Percentiles rank a stretch among this genome's conserved stretches.
These are phyloP conservation scores for Crocidura indochinensis DNA, from an alignment of 2,797 vertebrate genomes.

Conservation along the genomic window DNA sequence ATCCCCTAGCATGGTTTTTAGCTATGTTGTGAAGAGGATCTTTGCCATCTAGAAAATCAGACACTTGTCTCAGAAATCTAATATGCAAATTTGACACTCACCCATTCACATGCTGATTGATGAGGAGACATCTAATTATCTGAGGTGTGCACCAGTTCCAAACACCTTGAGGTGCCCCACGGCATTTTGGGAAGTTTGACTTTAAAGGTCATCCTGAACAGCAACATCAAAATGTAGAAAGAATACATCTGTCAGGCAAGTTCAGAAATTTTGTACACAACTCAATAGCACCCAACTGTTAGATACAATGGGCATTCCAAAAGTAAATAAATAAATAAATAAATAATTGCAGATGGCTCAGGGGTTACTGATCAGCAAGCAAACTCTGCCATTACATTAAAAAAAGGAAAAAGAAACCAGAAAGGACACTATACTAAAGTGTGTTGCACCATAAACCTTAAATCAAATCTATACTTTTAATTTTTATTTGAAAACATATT, in stretches of 20 bases:
- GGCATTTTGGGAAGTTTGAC: neutral
- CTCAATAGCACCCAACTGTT: too few species aligned
- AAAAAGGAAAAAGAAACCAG: neutral
- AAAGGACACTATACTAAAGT: neutral
- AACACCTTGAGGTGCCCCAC: fast-evolving
- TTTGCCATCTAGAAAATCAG: neutral
- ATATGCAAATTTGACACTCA: neutral
- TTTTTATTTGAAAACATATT: neutral
- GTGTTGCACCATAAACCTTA: neutral
- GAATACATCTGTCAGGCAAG: neutral
- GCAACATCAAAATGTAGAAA: neutral
- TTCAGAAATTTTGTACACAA: neutral
- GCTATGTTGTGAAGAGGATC: too few species aligned
- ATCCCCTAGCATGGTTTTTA: neutral
- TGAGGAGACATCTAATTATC: fast-evolving
- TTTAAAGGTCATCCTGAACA: neutral
- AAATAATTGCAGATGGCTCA: neutral
- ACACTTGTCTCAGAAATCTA: neutral
- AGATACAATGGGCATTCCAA: neutral
- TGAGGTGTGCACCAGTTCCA: neutral
- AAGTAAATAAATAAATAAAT: neutral
- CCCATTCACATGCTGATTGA: fast-evolving
- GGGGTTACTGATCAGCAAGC: neutral
- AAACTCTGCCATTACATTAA: neutral
- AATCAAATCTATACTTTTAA: neutral